Conservation (phyloP, 1,140 invertebrate species). For the Drosophila bipectinata region DNA sequence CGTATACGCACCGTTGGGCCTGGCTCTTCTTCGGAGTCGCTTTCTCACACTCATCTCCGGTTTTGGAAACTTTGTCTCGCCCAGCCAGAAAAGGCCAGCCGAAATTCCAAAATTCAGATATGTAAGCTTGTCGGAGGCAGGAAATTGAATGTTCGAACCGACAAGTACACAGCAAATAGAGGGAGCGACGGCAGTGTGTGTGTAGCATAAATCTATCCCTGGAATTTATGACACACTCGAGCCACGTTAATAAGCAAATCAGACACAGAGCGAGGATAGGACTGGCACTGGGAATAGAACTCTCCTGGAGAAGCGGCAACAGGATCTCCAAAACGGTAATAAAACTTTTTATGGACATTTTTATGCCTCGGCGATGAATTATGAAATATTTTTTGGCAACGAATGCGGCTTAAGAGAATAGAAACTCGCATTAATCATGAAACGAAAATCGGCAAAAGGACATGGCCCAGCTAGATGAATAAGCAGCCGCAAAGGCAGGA, state of each 20-base stretch:
- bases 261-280: slow-evolving; percentile 25
- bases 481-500: slow-evolving; percentile 31
- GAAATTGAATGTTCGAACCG: slow-evolving; percentile 69
- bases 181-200: slow-evolving; percentile 14
- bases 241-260: slow-evolving; percentile 76
- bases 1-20: slow-evolving; percentile 52
- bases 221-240: slow-evolving; percentile 70
- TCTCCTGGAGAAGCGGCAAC: slow-evolving; percentile 1
- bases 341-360: slow-evolving; percentile 72
- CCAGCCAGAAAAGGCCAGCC: slow-evolving; percentile 8
- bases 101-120: slow-evolving; percentile 4
- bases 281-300: slow-evolving; percentile 20
- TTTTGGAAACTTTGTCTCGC: slow-evolving; percentile 15
- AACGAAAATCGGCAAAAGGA: slow-evolving; percentile 52
- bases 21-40: neutral
- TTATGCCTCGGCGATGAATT: slow-evolving; percentile 66
- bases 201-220: slow-evolving; percentile 65
- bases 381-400: slow-evolving; percentile 68
- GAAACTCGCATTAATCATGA: slow-evolving; percentile 64
- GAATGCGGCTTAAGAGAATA: slow-evolving; percentile 39
- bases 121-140: slow-evolving; percentile 35
- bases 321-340: slow-evolving; percentile 67
- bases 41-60: slow-evolving; percentile 35
- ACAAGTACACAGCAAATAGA: slow-evolving; percentile 57
- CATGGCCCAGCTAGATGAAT: slow-evolving; percentile 57